A percentile compares a stretch with the other conserved stretches of the same genome.
These are phyloP conservation scores for Cottoperca gobio DNA, from an alignment of 2,797 vertebrate species.

Conservation along the genomic window DNA sequence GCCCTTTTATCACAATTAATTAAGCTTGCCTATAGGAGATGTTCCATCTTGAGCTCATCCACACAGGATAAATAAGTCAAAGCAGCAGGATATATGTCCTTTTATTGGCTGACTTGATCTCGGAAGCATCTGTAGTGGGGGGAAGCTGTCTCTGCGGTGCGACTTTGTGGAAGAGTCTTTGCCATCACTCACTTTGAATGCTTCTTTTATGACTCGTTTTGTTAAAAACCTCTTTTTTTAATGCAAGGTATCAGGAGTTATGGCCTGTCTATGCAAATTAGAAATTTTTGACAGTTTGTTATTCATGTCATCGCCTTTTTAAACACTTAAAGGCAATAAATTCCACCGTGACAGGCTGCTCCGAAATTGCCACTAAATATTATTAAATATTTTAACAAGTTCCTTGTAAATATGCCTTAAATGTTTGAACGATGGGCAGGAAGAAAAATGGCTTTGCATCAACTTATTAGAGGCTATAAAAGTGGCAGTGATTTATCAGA, in stretches of 20 bases:
- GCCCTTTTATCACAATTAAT: constrained; percentile 91
- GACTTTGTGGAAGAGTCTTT: constrained; percentile 84
- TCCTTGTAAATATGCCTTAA: constrained; percentile 92
- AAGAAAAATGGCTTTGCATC: constrained; percentile 91
- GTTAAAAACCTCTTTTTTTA: constrained; percentile 90
- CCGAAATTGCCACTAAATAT: constrained; percentile 92
- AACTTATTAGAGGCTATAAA: constrained; percentile 91
- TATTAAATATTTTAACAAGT: constrained; percentile 94
- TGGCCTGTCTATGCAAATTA: constrained; percentile 89
- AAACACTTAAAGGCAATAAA: constrained; percentile 90
- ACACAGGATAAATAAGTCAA: constrained; percentile 87
- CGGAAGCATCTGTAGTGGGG: constrained; percentile 83
- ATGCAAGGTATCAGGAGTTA: constrained; percentile 90
- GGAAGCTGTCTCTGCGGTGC: constrained; percentile 73
- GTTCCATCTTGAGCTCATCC: constrained; percentile 89
- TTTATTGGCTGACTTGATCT: constrained; percentile 90
- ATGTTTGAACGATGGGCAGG: constrained; percentile 89
- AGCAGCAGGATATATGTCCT: constrained; percentile 87
- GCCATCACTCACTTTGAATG: constrained; percentile 87
- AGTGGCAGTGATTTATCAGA: constrained; percentile 85
- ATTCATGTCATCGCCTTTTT: constrained; percentile 90
- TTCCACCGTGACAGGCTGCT: constrained; percentile 83
- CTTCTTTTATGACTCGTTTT: constrained; percentile 90
- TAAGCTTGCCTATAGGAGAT: constrained; percentile 86
- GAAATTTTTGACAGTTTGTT: constrained; percentile 89